Evolutionary conservation across 2,113 vertebrate genomes (phyloP).

Genomic region (Camarhynchus parvulus): DNA sequence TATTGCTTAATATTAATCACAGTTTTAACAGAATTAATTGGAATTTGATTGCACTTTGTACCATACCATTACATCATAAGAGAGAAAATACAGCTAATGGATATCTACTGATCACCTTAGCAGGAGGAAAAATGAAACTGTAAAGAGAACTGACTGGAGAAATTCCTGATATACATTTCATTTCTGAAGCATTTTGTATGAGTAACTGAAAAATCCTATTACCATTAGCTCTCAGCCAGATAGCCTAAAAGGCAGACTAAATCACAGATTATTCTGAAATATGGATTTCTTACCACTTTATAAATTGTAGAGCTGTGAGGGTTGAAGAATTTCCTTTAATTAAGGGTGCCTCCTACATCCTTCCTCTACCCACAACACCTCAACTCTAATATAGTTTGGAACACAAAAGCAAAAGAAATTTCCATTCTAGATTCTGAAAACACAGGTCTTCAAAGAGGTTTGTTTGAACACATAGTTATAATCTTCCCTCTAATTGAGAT

Average conservation of each 20-base stretch:
- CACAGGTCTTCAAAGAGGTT: not conserved
- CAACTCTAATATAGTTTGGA: not conserved
- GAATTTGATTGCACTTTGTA: not conserved
- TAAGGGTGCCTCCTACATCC: not conserved
- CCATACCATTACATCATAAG: not conserved
- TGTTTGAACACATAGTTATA: not conserved
- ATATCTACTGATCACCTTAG: not conserved
- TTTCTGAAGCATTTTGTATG: not conserved
- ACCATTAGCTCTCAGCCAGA: not conserved
- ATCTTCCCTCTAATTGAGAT: not conserved
- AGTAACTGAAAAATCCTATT: not conserved
- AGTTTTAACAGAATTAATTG: not conserved
- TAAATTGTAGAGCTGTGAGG: not conserved
- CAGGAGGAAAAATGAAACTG: not conserved
- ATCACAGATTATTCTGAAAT: not conserved
- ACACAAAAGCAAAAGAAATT: not conserved
- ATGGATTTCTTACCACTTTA: not conserved
- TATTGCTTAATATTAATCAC: conserved; percentile 14
- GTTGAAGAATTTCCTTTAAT: not conserved
- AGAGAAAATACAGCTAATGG: not conserved
- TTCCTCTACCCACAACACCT: not conserved
- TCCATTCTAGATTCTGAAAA: conserved; percentile 8
- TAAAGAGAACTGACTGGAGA: not conserved
- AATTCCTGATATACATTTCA: not conserved
- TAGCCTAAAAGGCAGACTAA: not conserved